phyloP scores from a whole-genome alignment of 2,797 vertebrate genomes.

The Coreius guichenoti region DNA sequence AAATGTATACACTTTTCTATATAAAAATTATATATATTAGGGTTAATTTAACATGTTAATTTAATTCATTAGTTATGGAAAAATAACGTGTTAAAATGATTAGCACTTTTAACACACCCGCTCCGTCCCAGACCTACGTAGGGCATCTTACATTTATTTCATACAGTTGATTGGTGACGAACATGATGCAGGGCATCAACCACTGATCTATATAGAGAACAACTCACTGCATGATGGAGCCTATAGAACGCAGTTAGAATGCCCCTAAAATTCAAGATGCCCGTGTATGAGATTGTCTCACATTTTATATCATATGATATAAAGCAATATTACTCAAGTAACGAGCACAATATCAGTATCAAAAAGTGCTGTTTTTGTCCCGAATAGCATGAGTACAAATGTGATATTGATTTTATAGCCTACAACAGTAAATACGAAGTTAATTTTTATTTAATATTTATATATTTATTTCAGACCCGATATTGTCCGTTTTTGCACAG shows the following conservation, averaged over 20 bases:
- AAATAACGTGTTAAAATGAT: neutral
- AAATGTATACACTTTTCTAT: neutral
- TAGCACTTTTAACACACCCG: neutral
- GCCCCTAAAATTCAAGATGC: neutral
- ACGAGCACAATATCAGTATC: too few species aligned
- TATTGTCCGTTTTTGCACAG: too few species aligned
- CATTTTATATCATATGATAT: neutral
- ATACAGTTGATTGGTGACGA: neutral
- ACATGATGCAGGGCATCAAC: too few species aligned
- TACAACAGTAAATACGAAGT: too few species aligned
- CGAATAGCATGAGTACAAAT: too few species aligned
- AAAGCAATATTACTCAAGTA: too few species aligned
- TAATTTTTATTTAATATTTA: too few species aligned
- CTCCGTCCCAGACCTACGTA: neutral
- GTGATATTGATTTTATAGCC: too few species aligned
- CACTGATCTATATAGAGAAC: too few species aligned
- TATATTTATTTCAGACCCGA: too few species aligned
- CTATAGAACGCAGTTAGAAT: neutral
- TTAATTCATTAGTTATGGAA: neutral
- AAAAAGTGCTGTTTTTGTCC: too few species aligned
- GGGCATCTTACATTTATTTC: neutral
- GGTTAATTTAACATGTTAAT: neutral
- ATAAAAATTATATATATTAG: neutral
- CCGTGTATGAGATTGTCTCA: neutral
- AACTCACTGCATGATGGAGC: neutral